Evolutionary conservation across 2,888 invertebrate species (phyloP).

Genomic region (Protophormia terraenovae): DNA sequence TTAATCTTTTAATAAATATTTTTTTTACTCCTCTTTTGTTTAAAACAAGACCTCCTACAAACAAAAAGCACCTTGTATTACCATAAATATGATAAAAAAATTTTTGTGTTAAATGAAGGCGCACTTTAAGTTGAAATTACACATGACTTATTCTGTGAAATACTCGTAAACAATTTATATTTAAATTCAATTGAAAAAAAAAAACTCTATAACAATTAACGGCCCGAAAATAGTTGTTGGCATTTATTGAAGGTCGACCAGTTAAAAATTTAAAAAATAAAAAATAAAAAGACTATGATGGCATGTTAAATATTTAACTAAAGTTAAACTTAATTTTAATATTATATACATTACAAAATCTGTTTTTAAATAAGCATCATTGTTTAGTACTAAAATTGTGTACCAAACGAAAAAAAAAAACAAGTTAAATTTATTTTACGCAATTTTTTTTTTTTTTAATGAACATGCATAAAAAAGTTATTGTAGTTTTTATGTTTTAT

Average conservation of each 20-base stretch:
- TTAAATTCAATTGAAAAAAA: constrained; percentile 24
- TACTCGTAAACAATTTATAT: neutral
- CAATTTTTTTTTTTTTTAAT: constrained; percentile 24
- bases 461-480: neutral
- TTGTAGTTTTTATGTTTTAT: neutral
- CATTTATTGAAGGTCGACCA: constrained; percentile 39
- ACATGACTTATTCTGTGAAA: constrained; percentile 6
- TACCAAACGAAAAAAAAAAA: neutral
- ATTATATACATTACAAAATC: neutral
- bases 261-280: neutral
- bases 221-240: constrained; percentile 18
- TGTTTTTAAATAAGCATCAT: neutral
- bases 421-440: constrained; percentile 37
- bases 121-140: neutral
- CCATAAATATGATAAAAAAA: neutral
- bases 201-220: neutral
- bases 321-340: neutral
- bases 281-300: neutral
- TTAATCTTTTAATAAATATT: neutral
- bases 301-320: neutral
- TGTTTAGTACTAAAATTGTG: neutral
- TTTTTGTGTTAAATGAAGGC: neutral
- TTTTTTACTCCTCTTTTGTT: neutral
- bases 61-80: constrained; percentile 14
- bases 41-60: neutral